phyloP scores from a whole-genome alignment of 2,797 vertebrate species.

The Myripristis murdjan region DNA sequence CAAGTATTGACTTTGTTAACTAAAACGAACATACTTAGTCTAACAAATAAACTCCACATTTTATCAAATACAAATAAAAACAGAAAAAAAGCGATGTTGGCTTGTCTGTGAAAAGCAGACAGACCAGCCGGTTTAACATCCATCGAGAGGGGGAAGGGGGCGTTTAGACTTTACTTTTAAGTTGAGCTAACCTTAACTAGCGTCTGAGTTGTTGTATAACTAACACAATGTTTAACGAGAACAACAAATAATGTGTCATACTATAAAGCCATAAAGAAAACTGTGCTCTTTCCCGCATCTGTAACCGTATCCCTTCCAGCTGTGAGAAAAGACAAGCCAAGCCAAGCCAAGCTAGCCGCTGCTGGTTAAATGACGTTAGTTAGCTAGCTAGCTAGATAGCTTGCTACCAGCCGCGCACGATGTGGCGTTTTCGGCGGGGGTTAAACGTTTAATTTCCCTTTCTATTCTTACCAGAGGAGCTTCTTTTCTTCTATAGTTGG shows the following conservation, averaged over 20 bases:
- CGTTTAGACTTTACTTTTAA: neutral
- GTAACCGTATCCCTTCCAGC: constrained; percentile 40
- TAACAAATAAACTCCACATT: no score
- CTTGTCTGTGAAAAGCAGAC: no score
- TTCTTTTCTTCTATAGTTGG: neutral
- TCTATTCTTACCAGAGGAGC: constrained; percentile 16
- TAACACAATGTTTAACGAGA: neutral
- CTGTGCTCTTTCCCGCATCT: neutral
- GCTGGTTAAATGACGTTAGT: constrained; percentile 31
- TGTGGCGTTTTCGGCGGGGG: neutral
- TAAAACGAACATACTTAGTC: no score
- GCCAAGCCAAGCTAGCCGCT: constrained; percentile 34
- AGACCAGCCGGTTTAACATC: no score
- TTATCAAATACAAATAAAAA: no score
- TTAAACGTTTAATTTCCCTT: neutral
- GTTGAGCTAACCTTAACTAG: neutral
- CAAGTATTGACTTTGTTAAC: no score
- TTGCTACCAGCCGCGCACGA: neutral
- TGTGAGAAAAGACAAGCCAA: constrained; percentile 34
- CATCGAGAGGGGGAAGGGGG: no score
- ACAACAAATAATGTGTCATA: neutral
- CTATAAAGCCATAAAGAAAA: neutral
- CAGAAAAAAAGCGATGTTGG: no score
- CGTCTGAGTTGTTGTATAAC: neutral
- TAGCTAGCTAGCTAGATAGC: constrained; percentile 41